Evolutionary conservation across 1,140 invertebrate species (phyloP), one percentile per base, ranked within the genome.

Genomic region (Drosophila sechellia): DNA sequence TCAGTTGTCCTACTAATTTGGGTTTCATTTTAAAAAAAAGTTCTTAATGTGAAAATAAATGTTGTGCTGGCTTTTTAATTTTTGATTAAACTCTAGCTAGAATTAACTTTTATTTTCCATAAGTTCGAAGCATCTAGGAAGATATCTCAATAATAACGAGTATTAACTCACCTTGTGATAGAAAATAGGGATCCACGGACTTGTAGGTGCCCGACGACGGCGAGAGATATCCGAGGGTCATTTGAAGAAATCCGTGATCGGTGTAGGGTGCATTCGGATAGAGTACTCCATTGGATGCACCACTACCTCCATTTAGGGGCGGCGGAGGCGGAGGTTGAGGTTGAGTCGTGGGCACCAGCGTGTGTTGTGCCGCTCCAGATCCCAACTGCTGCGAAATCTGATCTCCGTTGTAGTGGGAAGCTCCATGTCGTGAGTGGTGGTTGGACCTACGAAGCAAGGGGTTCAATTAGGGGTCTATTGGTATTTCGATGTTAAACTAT

Each of bases 301-400:
- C 63, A 5, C 61, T 46, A 40, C 78, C 55, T 46, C 60, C 66
- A 17, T 63, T 68, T 11, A 72, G 50, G n/a, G 86, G 46, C 92
- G 93, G 56, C 79, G 93, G 92, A 87, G 92, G 35, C 95, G 76
- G 97, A 96, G 64, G 97, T 93, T 92, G 96, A 96, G 12, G 96
- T 96, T 92, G 96, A 96, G 12, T 96, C 96, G 1, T 95, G 95
- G 71, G 93, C 93, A 53, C 92, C 80, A 61, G 90, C n/a, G 61
- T 91, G 87, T 46, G 66, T 13, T 53, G 48, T 46, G 35, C 66
- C 25, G 61, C 17, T 63, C 42, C 35, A 34, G 66, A 69, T 48
- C 63, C 66, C 43, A 64, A 15, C 39, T 39, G 43, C 35, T 48
- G 66, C 11, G 27, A 20, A 15, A 37, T 22, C 31, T 45, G 35